Conservation (phyloP, 2,113 vertebrate species). For the Onychostruthus taczanowskii region DNA sequence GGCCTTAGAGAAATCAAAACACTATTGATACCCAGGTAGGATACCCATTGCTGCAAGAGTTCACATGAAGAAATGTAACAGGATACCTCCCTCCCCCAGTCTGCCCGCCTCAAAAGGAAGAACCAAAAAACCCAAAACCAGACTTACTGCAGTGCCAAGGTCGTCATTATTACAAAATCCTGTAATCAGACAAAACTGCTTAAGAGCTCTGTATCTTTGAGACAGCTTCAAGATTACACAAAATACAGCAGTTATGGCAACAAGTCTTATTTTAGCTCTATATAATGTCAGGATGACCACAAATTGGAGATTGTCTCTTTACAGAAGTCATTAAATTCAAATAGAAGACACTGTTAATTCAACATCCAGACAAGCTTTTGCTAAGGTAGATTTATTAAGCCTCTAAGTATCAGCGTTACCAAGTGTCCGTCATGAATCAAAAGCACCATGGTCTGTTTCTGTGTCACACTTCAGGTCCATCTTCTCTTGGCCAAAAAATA, state of each 20-base stretch:
- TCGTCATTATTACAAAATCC: not conserved
- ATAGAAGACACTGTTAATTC: not conserved
- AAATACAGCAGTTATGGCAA: not conserved
- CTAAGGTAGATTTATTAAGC: not conserved
- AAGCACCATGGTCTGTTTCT: not conserved
- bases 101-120: not conserved
- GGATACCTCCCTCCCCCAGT: rapidly evolving
- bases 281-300: not conserved
- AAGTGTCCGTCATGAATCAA: not conserved
- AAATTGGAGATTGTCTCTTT: not conserved
- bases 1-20: not conserved
- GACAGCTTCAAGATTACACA: not conserved
- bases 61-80: not conserved
- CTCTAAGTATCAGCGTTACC: not conserved
- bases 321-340: not conserved
- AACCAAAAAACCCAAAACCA: not conserved
- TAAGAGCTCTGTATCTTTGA: not conserved
- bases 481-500: not conserved
- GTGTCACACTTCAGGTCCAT: not conserved
- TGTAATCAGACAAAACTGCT: not conserved
- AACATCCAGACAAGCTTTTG: not conserved
- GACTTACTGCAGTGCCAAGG: not conserved
- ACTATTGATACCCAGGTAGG: rapidly evolving
- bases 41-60: not conserved
- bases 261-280: not conserved